Percentiles rank a stretch among this genome's conserved stretches.
Conservation (phyloP, 2,113 vertebrate genomes). For the human region DNA sequence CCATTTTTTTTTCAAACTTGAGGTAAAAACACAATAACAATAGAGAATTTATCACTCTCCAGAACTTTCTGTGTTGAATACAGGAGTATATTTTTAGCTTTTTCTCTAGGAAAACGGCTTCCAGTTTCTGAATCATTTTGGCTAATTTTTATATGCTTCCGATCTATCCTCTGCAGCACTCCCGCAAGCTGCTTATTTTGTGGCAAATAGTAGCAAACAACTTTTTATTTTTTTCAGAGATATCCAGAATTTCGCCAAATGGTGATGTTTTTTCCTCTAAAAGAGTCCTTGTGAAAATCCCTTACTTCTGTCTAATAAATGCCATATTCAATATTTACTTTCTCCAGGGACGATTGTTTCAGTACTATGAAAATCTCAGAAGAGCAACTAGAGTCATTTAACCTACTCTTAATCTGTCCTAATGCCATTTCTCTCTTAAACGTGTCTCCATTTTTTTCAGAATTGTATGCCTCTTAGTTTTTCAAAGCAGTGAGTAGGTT, state of each 20-base stretch:
- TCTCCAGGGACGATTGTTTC: background rate
- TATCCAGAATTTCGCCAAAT: conserved; percentile 35
- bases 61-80: background rate
- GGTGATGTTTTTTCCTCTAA: background rate
- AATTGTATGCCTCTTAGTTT: background rate
- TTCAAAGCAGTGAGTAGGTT: background rate
- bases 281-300: background rate
- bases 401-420: background rate
- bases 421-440: background rate
- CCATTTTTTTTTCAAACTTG: background rate
- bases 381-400: conserved; percentile 12
- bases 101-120: conserved; percentile 13
- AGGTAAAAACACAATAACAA: background rate
- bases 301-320: conserved; percentile 20
- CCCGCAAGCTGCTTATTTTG: background rate
- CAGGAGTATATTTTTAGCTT: background rate
- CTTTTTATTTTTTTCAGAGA: conserved; percentile 4
- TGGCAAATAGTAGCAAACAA: background rate
- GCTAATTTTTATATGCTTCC: background rate
- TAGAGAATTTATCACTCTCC: background rate
- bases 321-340: background rate
- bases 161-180: background rate
- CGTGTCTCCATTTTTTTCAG: background rate
- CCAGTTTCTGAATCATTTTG: background rate
- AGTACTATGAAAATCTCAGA: background rate